Percentiles rank a stretch among this genome's conserved stretches.
Conservation (phyloP, 2,113 vertebrate species). For the Myrmecophaga tridactyla region DNA sequence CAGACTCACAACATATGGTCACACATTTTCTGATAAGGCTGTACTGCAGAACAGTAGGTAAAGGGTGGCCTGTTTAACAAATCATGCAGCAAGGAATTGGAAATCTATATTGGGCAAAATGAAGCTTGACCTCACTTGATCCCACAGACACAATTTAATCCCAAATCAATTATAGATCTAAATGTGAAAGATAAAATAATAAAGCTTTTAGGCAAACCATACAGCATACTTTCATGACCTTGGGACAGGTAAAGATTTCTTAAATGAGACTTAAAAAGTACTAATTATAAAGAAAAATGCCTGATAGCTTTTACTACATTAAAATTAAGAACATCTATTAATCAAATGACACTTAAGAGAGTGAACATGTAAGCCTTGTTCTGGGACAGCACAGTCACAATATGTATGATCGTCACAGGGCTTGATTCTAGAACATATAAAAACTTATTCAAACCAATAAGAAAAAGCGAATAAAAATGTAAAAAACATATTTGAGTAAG, state of each 20-base stretch:
- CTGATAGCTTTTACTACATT: background rate
- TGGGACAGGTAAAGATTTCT: background rate
- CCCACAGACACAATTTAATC: background rate
- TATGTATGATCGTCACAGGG: background rate
- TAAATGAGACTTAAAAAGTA: background rate
- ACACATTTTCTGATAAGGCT: background rate
- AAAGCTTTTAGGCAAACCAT: background rate
- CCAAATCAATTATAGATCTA: background rate
- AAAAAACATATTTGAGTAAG: background rate
- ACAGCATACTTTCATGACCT: background rate
- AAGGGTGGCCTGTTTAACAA: background rate
- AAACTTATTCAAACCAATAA: background rate
- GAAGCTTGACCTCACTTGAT: background rate
- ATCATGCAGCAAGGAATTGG: background rate
- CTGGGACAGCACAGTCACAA: background rate
- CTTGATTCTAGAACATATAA: background rate
- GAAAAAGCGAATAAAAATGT: background rate
- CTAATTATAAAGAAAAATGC: background rate
- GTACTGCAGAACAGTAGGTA: background rate
- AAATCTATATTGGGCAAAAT: background rate
- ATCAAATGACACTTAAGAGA: background rate
- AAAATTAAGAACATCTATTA: background rate
- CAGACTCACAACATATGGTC: background rate
- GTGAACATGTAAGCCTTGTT: background rate
- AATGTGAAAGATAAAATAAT: background rate